A percentile compares a stretch with the other conserved stretches of the same genome.
These are phyloP conservation scores for Pyxicephalus adspersus DNA, from an alignment of 2,113 vertebrate genomes.

Conservation along the genomic window DNA sequence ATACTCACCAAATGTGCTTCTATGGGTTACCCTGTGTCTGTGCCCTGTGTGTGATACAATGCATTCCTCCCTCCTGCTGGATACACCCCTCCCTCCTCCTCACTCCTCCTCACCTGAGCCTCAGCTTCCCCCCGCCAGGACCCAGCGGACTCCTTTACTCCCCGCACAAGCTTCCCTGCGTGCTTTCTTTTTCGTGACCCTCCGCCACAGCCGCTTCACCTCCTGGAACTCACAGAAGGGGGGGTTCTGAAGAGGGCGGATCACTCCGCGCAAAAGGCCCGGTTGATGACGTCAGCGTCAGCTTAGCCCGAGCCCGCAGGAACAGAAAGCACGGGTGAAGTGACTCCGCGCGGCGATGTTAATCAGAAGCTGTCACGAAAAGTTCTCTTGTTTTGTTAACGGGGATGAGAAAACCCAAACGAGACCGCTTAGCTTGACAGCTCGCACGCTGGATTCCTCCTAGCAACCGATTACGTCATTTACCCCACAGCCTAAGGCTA, in stretches of 20 bases:
- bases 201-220: slow-evolving; percentile 52
- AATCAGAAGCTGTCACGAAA: neutral
- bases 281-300: slow-evolving; percentile 48
- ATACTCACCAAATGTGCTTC: slow-evolving; percentile 22
- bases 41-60: neutral
- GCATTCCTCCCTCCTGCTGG: neutral
- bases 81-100: neutral
- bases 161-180: neutral
- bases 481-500: neutral
- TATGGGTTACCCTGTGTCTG: slow-evolving; percentile 2
- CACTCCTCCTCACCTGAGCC: slow-evolving; percentile 27
- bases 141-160: slow-evolving; percentile 22
- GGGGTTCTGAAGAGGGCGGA: slow-evolving; percentile 50
- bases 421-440: slow-evolving; percentile 41
- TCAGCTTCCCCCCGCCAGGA: neutral
- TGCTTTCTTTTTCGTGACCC: neutral
- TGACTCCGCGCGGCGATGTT: too few relatives aligned
- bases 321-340: neutral
- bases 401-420: neutral
- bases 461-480: slow-evolving; percentile 47
- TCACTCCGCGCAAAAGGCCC: slow-evolving; percentile 54
- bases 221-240: slow-evolving; percentile 7
- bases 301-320: neutral
- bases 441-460: slow-evolving; percentile 24
- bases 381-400: neutral